phyloP scores from a whole-genome alignment of 2,888 invertebrate genomes.

The Protophormia terraenovae region DNA sequence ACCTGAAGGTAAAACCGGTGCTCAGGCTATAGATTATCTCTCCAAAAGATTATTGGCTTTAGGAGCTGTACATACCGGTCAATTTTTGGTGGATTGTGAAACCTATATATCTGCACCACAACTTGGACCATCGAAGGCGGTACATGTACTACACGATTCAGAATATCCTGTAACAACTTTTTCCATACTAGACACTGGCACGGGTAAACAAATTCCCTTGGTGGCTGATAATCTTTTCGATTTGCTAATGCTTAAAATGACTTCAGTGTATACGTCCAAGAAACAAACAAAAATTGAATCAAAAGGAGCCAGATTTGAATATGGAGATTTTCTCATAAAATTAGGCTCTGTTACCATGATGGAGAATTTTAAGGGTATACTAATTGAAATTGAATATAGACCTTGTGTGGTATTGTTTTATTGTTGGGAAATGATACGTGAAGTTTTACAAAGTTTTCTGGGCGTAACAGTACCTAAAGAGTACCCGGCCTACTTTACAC shows the following conservation, averaged over 20 bases:
- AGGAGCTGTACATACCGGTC: conserved; percentile 93
- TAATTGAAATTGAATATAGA: conserved; percentile 96
- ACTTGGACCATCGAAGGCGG: conserved; percentile 88
- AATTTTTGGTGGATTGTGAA: conserved; percentile 97
- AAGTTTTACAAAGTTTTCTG: conserved; percentile 94
- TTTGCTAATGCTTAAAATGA: conserved; percentile 93
- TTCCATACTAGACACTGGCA: conserved; percentile 93
- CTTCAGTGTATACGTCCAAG: conserved; percentile 92
- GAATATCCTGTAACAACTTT: conserved; percentile 97
- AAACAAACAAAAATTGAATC: conserved; percentile 94
- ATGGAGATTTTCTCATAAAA: conserved; percentile 96
- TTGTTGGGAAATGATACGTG: conserved; percentile 95
- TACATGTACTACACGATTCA: conserved; percentile 97
- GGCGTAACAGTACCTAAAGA: conserved; percentile 89
- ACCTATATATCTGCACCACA: conserved; percentile 90
- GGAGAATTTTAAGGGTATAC: conserved; percentile 95
- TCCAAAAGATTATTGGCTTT: conserved; percentile 90
- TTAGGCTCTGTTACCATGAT: conserved; percentile 96
- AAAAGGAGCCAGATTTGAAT: conserved; percentile 93
- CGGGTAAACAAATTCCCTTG: conserved; percentile 89
- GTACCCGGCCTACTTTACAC: conserved; percentile 85
- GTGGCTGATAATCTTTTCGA: conserved; percentile 96
- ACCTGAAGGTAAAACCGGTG: conserved; percentile 94
- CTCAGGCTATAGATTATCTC: conserved; percentile 92
- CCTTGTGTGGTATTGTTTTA: conserved; percentile 93